Conservation (phyloP, 2,888 invertebrate genomes). For the Athalia cordata region DNA sequence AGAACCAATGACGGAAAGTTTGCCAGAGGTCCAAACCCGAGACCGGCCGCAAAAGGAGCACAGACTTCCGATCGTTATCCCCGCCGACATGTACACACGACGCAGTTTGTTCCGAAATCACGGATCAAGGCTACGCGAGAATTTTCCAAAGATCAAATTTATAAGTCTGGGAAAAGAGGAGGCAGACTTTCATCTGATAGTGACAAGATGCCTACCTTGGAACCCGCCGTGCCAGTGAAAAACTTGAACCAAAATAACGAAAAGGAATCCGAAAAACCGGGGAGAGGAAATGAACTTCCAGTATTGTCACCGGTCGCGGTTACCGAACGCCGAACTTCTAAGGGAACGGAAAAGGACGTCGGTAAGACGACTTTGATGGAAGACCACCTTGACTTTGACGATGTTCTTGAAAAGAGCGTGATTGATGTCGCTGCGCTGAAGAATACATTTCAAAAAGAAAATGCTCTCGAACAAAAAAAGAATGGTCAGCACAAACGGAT, state of each 20-base stretch:
- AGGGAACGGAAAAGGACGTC: conserved; percentile 17
- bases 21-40: conserved; percentile 58
- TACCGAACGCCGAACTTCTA: conserved; percentile 45
- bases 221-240: conserved; percentile 52
- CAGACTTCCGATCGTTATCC: conserved; percentile 7
- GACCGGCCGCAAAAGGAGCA: background rate
- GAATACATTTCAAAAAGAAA: conserved; percentile 14
- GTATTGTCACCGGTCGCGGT: conserved; percentile 56
- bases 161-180: conserved; percentile 48
- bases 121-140: conserved; percentile 25
- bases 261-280: conserved; percentile 48
- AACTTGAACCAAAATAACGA: conserved; percentile 49
- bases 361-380: background rate
- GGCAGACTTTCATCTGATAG: conserved; percentile 67
- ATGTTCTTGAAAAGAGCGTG: conserved; percentile 49
- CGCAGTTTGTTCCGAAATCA: conserved; percentile 21
- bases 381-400: conserved; percentile 49
- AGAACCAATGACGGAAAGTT: conserved; percentile 69
- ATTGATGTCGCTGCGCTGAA: conserved; percentile 44
- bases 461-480: conserved; percentile 45
- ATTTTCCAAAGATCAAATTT: background rate
- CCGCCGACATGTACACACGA: background rate
- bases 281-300: conserved; percentile 56
- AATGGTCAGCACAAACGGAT: conserved; percentile 32
- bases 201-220: conserved; percentile 78